Base-by-base conservation (phyloP, 2,113 vertebrate species). In the Vimba vimba region DNA sequence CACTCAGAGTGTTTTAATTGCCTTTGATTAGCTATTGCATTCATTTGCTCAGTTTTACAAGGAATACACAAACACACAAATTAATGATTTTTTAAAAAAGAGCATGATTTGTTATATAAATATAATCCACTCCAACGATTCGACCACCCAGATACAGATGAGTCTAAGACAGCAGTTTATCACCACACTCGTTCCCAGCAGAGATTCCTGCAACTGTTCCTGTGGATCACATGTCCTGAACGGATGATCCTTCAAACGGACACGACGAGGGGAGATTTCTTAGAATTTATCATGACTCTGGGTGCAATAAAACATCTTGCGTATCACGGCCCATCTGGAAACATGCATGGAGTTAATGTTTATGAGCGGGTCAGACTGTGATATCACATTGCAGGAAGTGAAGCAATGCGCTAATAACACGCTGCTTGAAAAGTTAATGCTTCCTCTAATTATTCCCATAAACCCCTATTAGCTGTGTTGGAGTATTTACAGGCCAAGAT, bases 211-310 rank as follows among this genome's bases (percentile, higher is more conserved):
- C 92, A 93, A 92, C 87, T 82, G 86, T 87, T 62, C 23, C 79
- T 89, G 86, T 87, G 90, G 92, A 92, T 88, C 92, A 89, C 91
- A 93, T 92, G 92, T 89, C 91, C 91, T 87, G 85, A 83, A 87
- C 81, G 30, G 88, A 90, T 64, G 86, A 86, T 55, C 84, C 88
- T 88, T 30, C 89, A 88, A 90, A 90, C 74, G 85, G 91, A 91
- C 89, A 88, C 86, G 60, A 88, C 82, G 82, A 19, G 76, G 71
- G 39, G 4, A 62, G 75, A 62, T 83, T 68, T 55, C 50, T 64
- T 62, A 57, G 27, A 45, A 62, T n/a, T 36, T 71, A 68, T 64
- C 33, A 43, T 52, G 71, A 78, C 64, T 80, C 25, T 12, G 45
- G 52, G 86, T 79, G 79, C 74, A 57, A 82, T 85, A 85, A 87